These are phyloP conservation scores for Lacanobia oleracea DNA, from an alignment of 2,888 invertebrate species.

Conservation along the genomic window DNA sequence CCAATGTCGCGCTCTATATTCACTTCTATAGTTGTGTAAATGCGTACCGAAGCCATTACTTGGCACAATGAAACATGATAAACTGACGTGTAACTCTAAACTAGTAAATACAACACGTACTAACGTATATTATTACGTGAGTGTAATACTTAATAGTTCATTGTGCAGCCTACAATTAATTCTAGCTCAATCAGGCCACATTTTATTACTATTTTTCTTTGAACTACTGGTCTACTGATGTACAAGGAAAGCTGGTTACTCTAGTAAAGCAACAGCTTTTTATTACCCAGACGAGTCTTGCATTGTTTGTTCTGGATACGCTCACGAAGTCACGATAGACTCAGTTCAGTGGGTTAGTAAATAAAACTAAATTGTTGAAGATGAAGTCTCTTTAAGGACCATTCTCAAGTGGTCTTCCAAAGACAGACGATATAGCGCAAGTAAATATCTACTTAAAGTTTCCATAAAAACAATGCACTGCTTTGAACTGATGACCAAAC, in stretches of 20 bases:
- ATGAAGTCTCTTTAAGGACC: background rate
- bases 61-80: conserved; percentile 53
- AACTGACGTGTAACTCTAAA: conserved; percentile 40
- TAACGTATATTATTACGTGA: conserved; percentile 36
- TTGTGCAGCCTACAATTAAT: background rate
- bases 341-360: background rate
- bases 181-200: background rate
- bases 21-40: conserved; percentile 25
- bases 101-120: conserved; percentile 49
- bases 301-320: conserved; percentile 20
- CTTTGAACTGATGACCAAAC: no score
- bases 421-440: background rate
- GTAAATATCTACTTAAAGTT: background rate
- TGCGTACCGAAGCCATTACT: conserved; percentile 21
- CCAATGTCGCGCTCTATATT: conserved; percentile 6
- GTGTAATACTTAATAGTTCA: background rate
- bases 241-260: conserved; percentile 16
- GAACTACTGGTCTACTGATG: background rate
- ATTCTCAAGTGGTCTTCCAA: background rate
- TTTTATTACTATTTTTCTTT: conserved; percentile 1
- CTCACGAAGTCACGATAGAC: background rate
- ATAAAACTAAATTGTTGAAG: background rate
- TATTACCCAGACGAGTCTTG: conserved; percentile 1
- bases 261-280: conserved; percentile 9
- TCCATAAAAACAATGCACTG: background rate